A percentile compares a stretch with the other conserved stretches of the same genome.
Evolutionary conservation across 2,113 vertebrate genomes (phyloP).

Genomic region (Mastomys natalensis): DNA sequence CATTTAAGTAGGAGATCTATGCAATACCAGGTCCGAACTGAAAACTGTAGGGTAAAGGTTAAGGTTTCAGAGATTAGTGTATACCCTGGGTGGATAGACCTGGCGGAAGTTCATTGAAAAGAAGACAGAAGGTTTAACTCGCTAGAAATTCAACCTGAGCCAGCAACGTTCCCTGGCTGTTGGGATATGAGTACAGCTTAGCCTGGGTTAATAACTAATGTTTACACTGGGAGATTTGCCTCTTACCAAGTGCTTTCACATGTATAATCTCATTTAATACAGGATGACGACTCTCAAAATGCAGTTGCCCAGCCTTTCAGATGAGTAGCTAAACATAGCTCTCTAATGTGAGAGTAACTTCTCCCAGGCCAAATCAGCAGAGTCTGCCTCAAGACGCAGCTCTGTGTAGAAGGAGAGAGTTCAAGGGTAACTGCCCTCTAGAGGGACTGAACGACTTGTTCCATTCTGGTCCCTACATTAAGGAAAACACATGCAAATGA

Average conservation of each 20-base stretch:
- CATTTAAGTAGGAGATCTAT: neutral
- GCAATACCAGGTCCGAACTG: neutral
- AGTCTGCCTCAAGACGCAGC: neutral
- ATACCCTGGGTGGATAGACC: neutral
- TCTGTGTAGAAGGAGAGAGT: neutral
- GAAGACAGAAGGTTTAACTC: conserved; percentile 5
- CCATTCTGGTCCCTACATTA: neutral
- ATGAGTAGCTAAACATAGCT: neutral
- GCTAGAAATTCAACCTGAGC: neutral
- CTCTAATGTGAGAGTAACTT: neutral
- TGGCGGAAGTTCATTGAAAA: conserved; percentile 26
- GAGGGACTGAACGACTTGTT: neutral
- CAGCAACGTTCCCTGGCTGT: neutral
- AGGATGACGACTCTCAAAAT: neutral
- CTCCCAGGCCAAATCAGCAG: neutral
- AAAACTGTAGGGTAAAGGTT: conserved; percentile 9
- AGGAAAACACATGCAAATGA: neutral
- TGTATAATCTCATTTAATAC: neutral
- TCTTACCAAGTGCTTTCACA: conserved; percentile 10
- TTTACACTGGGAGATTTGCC: conserved; percentile 15
- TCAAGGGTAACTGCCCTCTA: neutral
- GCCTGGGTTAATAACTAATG: conserved; percentile 22
- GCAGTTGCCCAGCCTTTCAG: neutral
- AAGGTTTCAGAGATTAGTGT: conserved; percentile 2
- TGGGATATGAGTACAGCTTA: neutral